These are phyloP conservation scores for Danaus chrysippus DNA, from an alignment of 2,888 invertebrate genomes.

Conservation along the genomic window DNA sequence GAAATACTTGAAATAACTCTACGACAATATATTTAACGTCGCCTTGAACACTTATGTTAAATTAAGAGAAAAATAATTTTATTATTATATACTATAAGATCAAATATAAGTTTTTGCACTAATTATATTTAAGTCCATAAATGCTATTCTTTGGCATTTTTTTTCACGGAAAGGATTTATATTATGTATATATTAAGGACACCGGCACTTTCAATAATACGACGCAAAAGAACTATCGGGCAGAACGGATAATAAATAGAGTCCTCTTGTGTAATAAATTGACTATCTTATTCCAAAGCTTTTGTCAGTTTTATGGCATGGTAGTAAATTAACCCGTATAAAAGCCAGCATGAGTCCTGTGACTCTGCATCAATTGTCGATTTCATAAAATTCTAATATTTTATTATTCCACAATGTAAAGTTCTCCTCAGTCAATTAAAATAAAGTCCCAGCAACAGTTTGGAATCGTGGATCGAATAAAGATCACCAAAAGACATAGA, in stretches of 20 bases:
- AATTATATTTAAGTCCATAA: background rate
- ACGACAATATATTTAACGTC: slow-evolving; percentile 47
- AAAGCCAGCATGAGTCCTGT: slow-evolving; percentile 1
- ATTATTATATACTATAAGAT: background rate
- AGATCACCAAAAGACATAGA: slow-evolving; percentile 31
- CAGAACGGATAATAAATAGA: slow-evolving; percentile 8
- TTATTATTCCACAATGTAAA: slow-evolving; percentile 11
- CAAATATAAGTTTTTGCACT: background rate
- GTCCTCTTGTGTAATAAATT: slow-evolving; percentile 5
- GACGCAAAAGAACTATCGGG: background rate
- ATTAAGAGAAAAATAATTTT: background rate
- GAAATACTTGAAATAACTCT: slow-evolving; percentile 77
- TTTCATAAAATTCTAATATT: background rate
- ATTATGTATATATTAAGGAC: background rate
- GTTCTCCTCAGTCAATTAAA: slow-evolving; percentile 25
- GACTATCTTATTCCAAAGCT: slow-evolving; percentile 1
- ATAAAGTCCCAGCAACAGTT: slow-evolving; percentile 24
- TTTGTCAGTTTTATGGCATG: slow-evolving; percentile 1
- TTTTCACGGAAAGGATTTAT: too few relatives aligned
- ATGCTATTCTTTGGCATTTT: background rate
- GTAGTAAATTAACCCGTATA: slow-evolving; percentile 5
- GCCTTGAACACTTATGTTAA: slow-evolving; percentile 4
- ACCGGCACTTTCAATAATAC: slow-evolving; percentile 8
- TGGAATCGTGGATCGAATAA: slow-evolving; percentile 39
- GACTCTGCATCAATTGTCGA: background rate